These are phyloP conservation scores for Bovichtus diacanthus DNA, from an alignment of 2,797 vertebrate species.

Conservation along the genomic window DNA sequence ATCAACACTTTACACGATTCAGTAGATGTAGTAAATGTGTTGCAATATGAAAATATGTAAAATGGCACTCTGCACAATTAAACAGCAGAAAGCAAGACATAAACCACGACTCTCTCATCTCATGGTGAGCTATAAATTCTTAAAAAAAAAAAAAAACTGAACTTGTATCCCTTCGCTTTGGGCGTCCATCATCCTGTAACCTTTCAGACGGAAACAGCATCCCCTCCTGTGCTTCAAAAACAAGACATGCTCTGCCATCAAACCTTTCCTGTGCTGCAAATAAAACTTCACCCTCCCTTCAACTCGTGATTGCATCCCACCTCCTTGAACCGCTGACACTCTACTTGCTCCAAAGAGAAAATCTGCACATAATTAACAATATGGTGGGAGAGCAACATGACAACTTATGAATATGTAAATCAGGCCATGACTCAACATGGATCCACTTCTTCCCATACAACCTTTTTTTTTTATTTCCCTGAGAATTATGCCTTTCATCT, in stretches of 20 bases:
- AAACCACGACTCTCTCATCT: background rate
- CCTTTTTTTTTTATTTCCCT: constrained; percentile 13
- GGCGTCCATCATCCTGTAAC: constrained; percentile 14
- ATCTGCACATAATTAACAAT: constrained; percentile 58
- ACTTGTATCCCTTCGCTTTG: constrained; percentile 13
- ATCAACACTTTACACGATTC: background rate
- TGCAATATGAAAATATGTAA: background rate
- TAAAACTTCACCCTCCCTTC: constrained; percentile 42
- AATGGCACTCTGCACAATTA: background rate
- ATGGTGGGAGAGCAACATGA: constrained; percentile 34
- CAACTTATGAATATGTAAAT: constrained; percentile 62
- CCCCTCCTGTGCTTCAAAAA: constrained; percentile 21
- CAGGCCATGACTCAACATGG: constrained; percentile 27
- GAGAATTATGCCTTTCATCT: constrained; percentile 49
- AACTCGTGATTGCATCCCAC: constrained; percentile 46
- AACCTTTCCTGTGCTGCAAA: constrained; percentile 22
- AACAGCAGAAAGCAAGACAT: background rate
- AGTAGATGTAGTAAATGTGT: background rate
- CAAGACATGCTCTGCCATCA: constrained; percentile 16
- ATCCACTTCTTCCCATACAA: constrained; percentile 27
- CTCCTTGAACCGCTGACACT: constrained; percentile 16
- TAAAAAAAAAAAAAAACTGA: constrained; percentile 1
- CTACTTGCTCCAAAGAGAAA: constrained; percentile 26
- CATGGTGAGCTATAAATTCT: background rate
- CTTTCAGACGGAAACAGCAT: constrained; percentile 38